Conservation (phyloP, 2,797 vertebrate species). For the Mormyrus hasselquistii region DNA sequence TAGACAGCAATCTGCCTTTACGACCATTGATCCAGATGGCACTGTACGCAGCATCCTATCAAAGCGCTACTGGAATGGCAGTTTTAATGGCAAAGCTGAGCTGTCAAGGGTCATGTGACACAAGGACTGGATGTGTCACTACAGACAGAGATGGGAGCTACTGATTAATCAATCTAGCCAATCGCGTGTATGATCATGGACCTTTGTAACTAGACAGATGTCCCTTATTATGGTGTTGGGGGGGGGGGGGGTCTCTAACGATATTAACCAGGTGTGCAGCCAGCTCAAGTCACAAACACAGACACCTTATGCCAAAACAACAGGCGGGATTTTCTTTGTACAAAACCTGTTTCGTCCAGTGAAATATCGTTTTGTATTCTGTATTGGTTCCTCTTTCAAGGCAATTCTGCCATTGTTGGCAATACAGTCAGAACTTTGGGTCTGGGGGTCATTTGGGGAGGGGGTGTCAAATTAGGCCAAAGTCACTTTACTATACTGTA, state of each 20-base stretch:
- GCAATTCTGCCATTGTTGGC: neutral
- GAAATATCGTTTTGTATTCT: neutral
- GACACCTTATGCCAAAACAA: neutral
- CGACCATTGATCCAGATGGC: neutral
- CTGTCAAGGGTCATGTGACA: neutral
- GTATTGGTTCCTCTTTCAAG: neutral
- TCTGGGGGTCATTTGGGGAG: neutral
- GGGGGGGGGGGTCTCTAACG: neutral
- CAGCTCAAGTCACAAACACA: neutral
- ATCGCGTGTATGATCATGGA: neutral
- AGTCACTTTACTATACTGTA: neutral
- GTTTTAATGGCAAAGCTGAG: neutral
- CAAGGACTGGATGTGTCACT: neutral
- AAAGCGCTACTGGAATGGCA: neutral
- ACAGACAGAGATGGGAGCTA: neutral
- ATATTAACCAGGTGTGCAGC: neutral
- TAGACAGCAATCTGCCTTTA: neutral
- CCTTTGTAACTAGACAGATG: neutral
- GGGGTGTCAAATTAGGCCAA: neutral
- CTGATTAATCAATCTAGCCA: neutral
- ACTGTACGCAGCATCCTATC: neutral
- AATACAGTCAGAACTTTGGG: neutral
- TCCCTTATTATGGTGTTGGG: neutral
- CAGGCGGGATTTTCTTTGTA: neutral
- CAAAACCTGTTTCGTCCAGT: neutral